These are phyloP conservation scores for Nymphalis polychloros DNA, from an alignment of 2,888 invertebrate species.

Conservation along the genomic window DNA sequence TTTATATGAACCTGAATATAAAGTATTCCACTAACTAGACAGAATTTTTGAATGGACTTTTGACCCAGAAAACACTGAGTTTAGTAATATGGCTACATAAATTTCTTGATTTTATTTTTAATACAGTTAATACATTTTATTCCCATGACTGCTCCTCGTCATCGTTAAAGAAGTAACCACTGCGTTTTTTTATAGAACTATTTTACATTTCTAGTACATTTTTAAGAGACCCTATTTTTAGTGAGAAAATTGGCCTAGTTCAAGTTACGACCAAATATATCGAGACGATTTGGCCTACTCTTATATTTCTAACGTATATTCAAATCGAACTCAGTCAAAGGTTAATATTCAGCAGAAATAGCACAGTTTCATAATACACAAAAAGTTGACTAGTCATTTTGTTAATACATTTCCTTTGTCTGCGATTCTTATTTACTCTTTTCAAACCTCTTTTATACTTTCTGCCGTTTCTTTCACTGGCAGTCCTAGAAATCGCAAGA, in stretches of 20 bases:
- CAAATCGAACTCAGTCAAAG: neutral
- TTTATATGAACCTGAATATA: neutral
- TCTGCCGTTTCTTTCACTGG: slow-evolving; percentile 3
- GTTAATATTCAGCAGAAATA: neutral
- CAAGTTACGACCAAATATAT: neutral
- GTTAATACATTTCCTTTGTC: slow-evolving; percentile 10
- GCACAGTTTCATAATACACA: neutral
- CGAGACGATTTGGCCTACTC: neutral
- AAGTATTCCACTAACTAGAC: slow-evolving; percentile 11
- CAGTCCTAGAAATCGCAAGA: slow-evolving; percentile 9
- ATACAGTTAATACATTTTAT: neutral
- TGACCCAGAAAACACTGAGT: slow-evolving; percentile 25
- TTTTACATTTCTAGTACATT: too few species aligned
- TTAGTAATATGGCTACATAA: slow-evolving; percentile 12
- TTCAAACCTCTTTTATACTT: slow-evolving; percentile 1
- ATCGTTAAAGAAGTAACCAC: neutral
- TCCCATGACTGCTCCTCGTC: neutral
- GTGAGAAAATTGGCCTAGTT: too few species aligned
- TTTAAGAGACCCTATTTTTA: too few species aligned
- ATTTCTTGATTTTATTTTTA: slow-evolving; percentile 4
- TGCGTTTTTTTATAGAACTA: too few species aligned
- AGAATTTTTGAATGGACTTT: slow-evolving; percentile 15
- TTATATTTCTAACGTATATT: neutral
- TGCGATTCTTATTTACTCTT: slow-evolving; percentile 6
- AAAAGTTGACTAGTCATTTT: slow-evolving; percentile 6